Evolutionary conservation across 2,797 vertebrate species (phyloP), one percentile per base, ranked within the genome.

Genomic region (Schizopygopsis pylzovi): DNA sequence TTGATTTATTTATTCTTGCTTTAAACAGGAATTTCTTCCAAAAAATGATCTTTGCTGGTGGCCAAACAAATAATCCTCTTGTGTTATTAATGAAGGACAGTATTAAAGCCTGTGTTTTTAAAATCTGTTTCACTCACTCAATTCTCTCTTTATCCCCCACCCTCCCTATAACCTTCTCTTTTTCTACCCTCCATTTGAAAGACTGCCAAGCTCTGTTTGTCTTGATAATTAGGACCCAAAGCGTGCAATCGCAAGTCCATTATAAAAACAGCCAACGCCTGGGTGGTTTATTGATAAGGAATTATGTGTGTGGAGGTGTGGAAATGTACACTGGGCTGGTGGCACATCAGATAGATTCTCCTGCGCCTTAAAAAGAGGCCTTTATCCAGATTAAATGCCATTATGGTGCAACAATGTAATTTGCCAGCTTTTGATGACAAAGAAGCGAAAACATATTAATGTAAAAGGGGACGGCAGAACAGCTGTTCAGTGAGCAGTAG

Each of bases 241-340:
- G 90, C 87, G 82, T 89, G 92, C 93, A 93, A 94, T 95, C 93
- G 93, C 86, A 91, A 95, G 94, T 95, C 94, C 94, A 95, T 95
- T 95, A 95, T 94, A 93, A 95, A 95, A 96, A 96, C 94, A 94
- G 94, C 91, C 91, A 94, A 95, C 88, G 94, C 90, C 94, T 93
- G 93, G 93, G 91, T 92, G 93, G 93, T 95, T 95, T 95, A 95
- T 95, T 95, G 94, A 95, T 95, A 95, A 95, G 92, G 92, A 94
- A 95, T 95, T 95, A 95, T 89, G 89, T 92, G 92, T 94, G 94
- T 92, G 92, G 92, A 93, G 90, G 86, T 86, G 83, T 86, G 81
- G 88, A 90, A 86, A 89, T 93, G 91, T 92, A 93, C 92, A 90
- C 83, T 84, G 68, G 91, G 91, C 91, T 87, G 88, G 88, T 91